phyloP scores from a whole-genome alignment of 2,888 invertebrate species.

The Meteorus colon region DNA sequence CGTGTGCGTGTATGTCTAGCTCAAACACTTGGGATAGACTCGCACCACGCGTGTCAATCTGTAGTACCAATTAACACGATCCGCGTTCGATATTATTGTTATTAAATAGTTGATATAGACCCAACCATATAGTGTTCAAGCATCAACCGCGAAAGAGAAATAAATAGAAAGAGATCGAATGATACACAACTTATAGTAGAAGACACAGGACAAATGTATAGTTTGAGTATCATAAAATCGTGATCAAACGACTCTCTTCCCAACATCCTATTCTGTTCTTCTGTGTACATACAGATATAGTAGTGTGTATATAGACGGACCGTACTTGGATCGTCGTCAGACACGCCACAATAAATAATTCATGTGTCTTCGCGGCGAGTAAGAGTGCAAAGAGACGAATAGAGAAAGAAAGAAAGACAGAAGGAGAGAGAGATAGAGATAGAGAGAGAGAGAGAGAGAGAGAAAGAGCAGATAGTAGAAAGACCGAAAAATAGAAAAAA shows the following conservation, averaged over 20 bases:
- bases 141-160: not conserved
- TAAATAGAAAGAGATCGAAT: slow-evolving; percentile 17
- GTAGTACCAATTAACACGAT: slow-evolving; percentile 47
- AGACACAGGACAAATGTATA: slow-evolving; percentile 20
- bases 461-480: not conserved
- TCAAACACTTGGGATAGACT: not conserved
- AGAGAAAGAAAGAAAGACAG: not conserved
- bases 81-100: slow-evolving; percentile 22
- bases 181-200: slow-evolving; percentile 8
- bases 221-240: slow-evolving; percentile 38
- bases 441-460: not conserved
- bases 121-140: not conserved
- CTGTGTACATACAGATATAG: slow-evolving; percentile 8
- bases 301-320: slow-evolving; percentile 24
- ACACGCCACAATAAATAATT: slow-evolving; percentile 44
- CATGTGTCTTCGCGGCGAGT: slow-evolving; percentile 34
- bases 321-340: slow-evolving; percentile 26
- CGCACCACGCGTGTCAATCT: slow-evolving; percentile 44
- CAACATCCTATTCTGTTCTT: slow-evolving; percentile 17
- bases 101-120: not conserved
- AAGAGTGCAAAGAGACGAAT: not conserved
- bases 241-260: slow-evolving; percentile 28
- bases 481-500: not conserved
- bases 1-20: too few species aligned
- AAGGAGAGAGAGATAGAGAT: not conserved